phyloP scores from a whole-genome alignment of 2,113 vertebrate genomes.

The Rattus rattus region DNA sequence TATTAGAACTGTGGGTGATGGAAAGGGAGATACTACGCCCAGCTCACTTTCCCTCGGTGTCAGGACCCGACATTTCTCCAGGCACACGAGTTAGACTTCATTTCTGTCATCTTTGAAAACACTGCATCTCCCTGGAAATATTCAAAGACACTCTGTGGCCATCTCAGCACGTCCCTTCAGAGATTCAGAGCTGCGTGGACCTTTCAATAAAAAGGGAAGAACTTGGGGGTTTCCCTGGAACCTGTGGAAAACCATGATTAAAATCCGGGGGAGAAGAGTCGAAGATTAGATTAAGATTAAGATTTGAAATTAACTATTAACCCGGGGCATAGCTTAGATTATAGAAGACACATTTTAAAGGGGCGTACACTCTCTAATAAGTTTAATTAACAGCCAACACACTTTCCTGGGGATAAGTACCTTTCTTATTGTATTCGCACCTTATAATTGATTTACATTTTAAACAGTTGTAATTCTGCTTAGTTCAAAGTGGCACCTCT shows the following conservation, averaged over 20 bases:
- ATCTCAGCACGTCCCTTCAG: not conserved
- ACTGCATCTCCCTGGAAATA: not conserved
- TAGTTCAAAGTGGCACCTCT: conserved; percentile 80
- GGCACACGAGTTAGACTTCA: not conserved
- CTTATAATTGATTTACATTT: conserved; percentile 84
- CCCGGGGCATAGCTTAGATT: conserved; percentile 59
- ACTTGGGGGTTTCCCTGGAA: conserved; percentile 23
- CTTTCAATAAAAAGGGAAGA: conserved; percentile 12
- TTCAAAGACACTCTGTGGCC: not conserved
- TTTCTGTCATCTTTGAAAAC: not conserved
- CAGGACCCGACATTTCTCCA: not conserved
- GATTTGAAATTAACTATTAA: conserved; percentile 71
- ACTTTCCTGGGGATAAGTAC: conserved; percentile 77
- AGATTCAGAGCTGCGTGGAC: not conserved
- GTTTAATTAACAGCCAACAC: conserved; percentile 79
- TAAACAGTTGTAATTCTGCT: conserved; percentile 79
- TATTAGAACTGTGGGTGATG: not conserved
- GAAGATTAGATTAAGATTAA: conserved; percentile 61
- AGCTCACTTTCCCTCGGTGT: not conserved
- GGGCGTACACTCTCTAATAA: conserved; percentile 60
- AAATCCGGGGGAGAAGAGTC: conserved; percentile 35
- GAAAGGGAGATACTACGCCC: not conserved
- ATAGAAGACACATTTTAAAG: conserved; percentile 54
- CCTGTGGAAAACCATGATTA: conserved; percentile 38
- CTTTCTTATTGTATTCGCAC: conserved; percentile 81